Evolutionary conservation across 2,113 vertebrate species (phyloP), one percentile per base, ranked within the genome.

Genomic region (Galeopterus variegatus): DNA sequence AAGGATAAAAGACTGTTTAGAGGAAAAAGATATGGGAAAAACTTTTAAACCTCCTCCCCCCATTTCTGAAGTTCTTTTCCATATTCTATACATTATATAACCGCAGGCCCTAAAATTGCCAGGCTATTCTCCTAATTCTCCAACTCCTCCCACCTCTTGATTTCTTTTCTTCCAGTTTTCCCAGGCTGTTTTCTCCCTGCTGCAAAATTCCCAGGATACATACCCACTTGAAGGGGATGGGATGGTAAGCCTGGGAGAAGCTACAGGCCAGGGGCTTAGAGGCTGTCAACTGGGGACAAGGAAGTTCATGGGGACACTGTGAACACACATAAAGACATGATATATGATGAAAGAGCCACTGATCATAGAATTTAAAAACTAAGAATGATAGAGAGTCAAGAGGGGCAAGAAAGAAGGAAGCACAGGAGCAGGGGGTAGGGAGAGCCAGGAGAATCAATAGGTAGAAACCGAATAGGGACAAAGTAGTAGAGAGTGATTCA

Each of bases 261-360:
- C 99, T 99, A 95, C 99, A 99, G 54, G 99, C 99, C 36, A 98
- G 31, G 28, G 95, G 15, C 19, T 67, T 90, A 28, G 96, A 67
- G 13, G 36, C 75, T 48, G 97, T 75, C 91, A 99, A 83, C 97
- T 99, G 99, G n/a, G 99, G 99, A 98, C 99, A 99, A 7, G 93
- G 90, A 97, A 98, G 97, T 75, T 99, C 97, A 97, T 99, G 99
- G 5, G 99, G 98, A 96, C 99, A 99, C 98, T 98, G 95, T 24
- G 48, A 94, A 56, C 23, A 96, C 36, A 96, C 36, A 96, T 31
- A 93, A 62, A 93, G 24, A 89, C 5, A 72, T 1, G 24, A 48
- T 5, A 3, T 70, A 48, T 88, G 82, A 89, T 13, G 79, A 88
- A 85, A 79, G 28, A 85, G 21, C 8, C 88, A 79, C 6, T 14